Evolutionary conservation across 1,140 invertebrate genomes (phyloP).

Genomic region (Heliconius himera): DNA sequence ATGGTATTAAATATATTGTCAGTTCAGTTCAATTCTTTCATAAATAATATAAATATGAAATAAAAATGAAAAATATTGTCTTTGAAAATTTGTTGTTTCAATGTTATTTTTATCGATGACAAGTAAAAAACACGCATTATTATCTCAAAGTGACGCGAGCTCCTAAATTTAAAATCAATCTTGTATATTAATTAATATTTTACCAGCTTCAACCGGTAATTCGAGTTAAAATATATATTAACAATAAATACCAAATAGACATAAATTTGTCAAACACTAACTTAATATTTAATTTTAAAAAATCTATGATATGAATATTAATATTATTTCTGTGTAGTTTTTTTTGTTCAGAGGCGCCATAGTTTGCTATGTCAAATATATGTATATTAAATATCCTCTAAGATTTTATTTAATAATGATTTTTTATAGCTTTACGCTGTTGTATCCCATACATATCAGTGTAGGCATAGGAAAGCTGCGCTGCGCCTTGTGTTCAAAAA

Average conservation of each 20-base stretch:
- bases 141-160: background rate
- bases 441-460: too few species aligned
- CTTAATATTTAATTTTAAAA: background rate
- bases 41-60: background rate
- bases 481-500: too few species aligned
- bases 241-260: background rate
- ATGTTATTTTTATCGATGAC: conserved; percentile 4
- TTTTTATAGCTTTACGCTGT: too few species aligned
- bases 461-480: too few species aligned
- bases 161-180: conserved; percentile 26
- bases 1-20: background rate
- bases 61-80: too few species aligned
- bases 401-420: too few species aligned
- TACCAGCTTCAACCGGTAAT: conserved; percentile 28
- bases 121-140: background rate
- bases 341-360: too few species aligned
- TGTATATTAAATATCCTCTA: too few species aligned
- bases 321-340: too few species aligned
- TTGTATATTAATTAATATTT: conserved; percentile 31
- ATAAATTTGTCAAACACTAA: background rate
- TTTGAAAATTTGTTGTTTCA: background rate
- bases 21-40: too few species aligned
- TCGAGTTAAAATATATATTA: conserved; percentile 19
- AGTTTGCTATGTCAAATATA: too few species aligned
- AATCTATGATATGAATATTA: too few species aligned